Conservation (phyloP, 2,888 invertebrate species). For the Entomobrya proxima region DNA sequence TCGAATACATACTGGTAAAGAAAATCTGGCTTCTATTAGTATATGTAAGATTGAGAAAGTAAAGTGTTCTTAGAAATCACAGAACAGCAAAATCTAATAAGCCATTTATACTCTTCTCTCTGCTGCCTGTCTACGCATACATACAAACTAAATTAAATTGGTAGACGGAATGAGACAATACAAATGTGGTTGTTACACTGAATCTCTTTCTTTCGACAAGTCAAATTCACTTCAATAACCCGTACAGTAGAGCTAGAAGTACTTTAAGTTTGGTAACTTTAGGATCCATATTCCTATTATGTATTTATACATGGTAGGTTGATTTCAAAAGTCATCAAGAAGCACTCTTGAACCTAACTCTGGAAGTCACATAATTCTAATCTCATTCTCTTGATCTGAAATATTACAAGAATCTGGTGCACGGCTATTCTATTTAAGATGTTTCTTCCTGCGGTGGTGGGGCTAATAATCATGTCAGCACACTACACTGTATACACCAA, state of each 20-base stretch:
- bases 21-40: background rate
- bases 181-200: conserved; percentile 32
- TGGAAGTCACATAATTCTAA: background rate
- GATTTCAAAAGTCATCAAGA: background rate
- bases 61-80: conserved; percentile 13
- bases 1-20: background rate
- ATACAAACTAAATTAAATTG: conserved; percentile 18
- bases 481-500: background rate
- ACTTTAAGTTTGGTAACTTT: background rate
- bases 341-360: background rate
- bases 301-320: background rate
- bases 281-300: background rate
- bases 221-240: background rate
- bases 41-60: background rate
- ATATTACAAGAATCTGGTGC: background rate
- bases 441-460: background rate
- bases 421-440: background rate
- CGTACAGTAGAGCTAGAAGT: background rate
- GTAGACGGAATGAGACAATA: conserved; percentile 24
- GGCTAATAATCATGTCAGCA: conserved; percentile 33
- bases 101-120: conserved; percentile 21
- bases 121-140: conserved; percentile 7
- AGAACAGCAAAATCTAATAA: conserved; percentile 39
- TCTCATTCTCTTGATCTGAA: background rate
- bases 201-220: background rate